These are phyloP conservation scores for Sclerodermus sp. DNA, from an alignment of 2,888 invertebrate species.

Conservation along the genomic window DNA sequence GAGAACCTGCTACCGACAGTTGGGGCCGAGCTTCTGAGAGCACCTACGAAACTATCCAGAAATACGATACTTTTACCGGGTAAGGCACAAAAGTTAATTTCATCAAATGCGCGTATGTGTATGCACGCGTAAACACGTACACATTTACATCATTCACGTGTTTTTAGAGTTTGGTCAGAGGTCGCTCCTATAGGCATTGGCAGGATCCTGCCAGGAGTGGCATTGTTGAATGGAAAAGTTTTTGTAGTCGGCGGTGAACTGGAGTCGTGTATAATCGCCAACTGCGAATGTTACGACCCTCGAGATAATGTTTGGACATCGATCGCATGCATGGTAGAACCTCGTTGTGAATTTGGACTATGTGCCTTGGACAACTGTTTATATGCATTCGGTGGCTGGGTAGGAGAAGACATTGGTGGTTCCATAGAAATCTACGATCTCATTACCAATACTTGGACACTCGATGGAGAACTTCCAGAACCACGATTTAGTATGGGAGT, in stretches of 20 bases:
- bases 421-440: conserved; percentile 88
- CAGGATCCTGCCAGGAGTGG: conserved; percentile 85
- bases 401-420: conserved; percentile 87
- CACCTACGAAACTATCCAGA: conserved; percentile 80
- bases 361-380: conserved; percentile 81
- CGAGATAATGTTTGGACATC: conserved; percentile 63
- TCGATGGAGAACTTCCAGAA: conserved; percentile 78
- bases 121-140: too few relatives aligned
- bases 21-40: conserved; percentile 78
- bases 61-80: conserved; percentile 78
- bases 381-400: conserved; percentile 92
- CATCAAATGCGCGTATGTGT: background rate
- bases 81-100: conserved; percentile 35
- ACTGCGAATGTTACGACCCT: conserved; percentile 83
- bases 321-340: conserved; percentile 69
- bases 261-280: conserved; percentile 84
- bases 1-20: conserved; percentile 70
- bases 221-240: conserved; percentile 79
- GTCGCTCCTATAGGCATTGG: conserved; percentile 81
- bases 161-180: conserved; percentile 76
- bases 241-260: conserved; percentile 92
- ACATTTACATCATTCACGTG: background rate
- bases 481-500: conserved; percentile 92
- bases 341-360: conserved; percentile 87
- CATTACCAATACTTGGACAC: conserved; percentile 73